A percentile compares a stretch with the other conserved stretches of the same genome.
These are phyloP conservation scores for Azemiops feae DNA, from an alignment of 2,113 vertebrate genomes.

Conservation along the genomic window DNA sequence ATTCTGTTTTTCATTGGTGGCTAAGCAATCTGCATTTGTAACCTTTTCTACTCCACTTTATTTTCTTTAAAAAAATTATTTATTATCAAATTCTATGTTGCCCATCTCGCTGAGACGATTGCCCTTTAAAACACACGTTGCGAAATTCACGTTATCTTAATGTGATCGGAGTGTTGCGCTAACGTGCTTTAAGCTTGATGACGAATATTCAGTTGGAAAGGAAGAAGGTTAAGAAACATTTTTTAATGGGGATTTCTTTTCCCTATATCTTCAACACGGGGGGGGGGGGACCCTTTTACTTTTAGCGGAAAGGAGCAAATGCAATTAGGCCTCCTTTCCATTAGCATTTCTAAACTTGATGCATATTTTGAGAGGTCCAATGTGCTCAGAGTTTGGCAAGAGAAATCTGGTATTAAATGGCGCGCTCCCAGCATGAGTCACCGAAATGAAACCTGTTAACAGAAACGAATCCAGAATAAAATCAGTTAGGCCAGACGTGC, in stretches of 20 bases:
- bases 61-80: neutral
- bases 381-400: neutral
- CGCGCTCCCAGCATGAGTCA: neutral
- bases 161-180: neutral
- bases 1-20: neutral
- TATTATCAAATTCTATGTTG: neutral
- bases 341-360: neutral
- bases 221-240: neutral
- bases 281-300: neutral
- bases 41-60: neutral
- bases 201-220: neutral
- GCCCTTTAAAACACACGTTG: neutral
- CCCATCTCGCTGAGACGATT: neutral
- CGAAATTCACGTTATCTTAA: neutral
- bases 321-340: accelerated
- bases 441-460: neutral
- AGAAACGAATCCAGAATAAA: neutral
- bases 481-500: neutral
- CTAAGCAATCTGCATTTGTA: neutral
- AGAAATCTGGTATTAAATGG: neutral
- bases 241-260: neutral
- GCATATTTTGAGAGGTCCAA: neutral
- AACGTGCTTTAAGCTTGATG: neutral
- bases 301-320: neutral
- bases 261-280: neutral